Evolutionary conservation across 1,140 invertebrate genomes (phyloP), one percentile per base, ranked within the genome.

Genomic region (Pseudomyrmex cubaensis): DNA sequence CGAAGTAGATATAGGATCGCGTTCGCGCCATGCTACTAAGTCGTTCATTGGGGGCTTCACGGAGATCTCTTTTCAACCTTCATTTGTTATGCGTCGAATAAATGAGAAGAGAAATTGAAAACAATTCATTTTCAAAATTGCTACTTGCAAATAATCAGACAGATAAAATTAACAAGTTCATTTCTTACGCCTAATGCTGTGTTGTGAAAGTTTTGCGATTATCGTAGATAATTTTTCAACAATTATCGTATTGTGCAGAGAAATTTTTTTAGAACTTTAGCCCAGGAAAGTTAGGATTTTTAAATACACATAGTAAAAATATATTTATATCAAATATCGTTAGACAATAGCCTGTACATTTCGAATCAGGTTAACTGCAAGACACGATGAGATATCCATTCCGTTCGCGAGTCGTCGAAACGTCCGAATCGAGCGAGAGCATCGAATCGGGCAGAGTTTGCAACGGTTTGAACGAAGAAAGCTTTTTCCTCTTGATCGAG

Each of bases 1-100:
- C 86, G 86, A 83, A 76, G 85, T 73, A 44, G 82, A 84, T 87
- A 83, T 75, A 80, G 63, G 56, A 22, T 57, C 83, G 72, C 69
- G 48, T 35, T 61, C 69, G 66, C 82, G 62, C 69, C 76, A 54
- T 74, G 35, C 67, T 74, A 64, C 85, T 22, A 86, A 76, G 46
- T 57, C 46, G 22, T 64, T 59, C n/a, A 44, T 57, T 52, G 78
- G 25, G 25, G 5, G 5, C 5, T 35, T 56, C 56, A 25, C 44
- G 48, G 56, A 78, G 69, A 86, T 86, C 83, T 67, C 62, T 54
- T 54, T 22, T 59, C 15, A 44, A 56, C 50, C 59, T 82, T 52
- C 72, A 73, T 73, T 88, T 85, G 64, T 88, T 76, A 82, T 46
- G 61, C 66, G 54, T 80, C 25, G 46, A 12, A n/a, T 17, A 66